Evolutionary conservation across 1,140 invertebrate species (phyloP), one percentile per base, ranked within the genome.

Genomic region (Caligus rogercresseyi): DNA sequence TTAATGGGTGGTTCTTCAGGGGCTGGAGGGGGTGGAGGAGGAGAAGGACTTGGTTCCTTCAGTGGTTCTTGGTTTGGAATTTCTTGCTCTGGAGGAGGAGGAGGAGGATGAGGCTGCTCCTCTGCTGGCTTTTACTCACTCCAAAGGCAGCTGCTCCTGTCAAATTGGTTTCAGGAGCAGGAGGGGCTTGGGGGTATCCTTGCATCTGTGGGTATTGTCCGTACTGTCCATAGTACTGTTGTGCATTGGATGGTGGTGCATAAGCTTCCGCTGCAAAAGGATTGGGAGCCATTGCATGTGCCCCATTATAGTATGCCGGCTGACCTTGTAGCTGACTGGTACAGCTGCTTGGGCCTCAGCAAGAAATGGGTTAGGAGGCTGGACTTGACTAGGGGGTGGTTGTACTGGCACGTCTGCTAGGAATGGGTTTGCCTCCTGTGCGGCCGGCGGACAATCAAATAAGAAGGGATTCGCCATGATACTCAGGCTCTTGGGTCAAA

Each of bases 401-500:
- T 18, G 2, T n/a, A 21, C 19, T 2, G 54, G 2, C 19, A 21
- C 19, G n/a, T 25, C 54, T n/a, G 24, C 54, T 21, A 54, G 16
- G 21, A 54, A 54, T 7, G 53, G 53, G 21, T 54, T 54, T 11
- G 57, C 20, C 3, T 20, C 24, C 24, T 20, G 14, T 3, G 57
- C 20, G 24, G 24, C 24, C 18, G 57, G 23, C 2, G 57, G 57
- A 53, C 53, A 51, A 15, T 20, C 61, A 63, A 56, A 63, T 55
- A 63, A 19, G 31, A 63, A 63, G 19, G 61, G 61, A 56, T 63
- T 63, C n/a, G 24, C 57, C 57, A 60, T 60, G 23, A 26, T 58
- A 7, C 7, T 43, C 26, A 57, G 2, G 55, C 24, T 25, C 57
- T 2, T 52, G 57, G 57, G 26, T 60, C 57, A 62, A 54, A 62